phyloP scores from a whole-genome alignment of 2,888 invertebrate species.

The Osedax fenrisi region DNA sequence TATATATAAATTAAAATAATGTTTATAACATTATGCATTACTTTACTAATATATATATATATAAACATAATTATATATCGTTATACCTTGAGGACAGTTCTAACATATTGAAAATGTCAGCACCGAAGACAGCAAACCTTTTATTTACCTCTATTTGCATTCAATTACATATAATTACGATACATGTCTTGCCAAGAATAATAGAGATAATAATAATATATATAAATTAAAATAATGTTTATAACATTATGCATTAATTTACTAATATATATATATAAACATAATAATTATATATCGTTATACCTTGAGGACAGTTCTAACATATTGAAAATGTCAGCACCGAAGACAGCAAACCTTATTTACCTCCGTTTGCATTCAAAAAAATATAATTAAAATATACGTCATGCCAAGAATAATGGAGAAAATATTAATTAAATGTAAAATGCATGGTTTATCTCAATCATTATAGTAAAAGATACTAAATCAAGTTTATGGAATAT shows the following conservation, averaged over 20 bases:
- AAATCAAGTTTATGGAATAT: slow-evolving; percentile 41
- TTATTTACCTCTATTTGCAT: too few species aligned
- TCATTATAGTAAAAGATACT: slow-evolving; percentile 37
- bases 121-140: too few species aligned
- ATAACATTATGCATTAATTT: too few species aligned
- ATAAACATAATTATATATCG: too few species aligned
- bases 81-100: too few species aligned
- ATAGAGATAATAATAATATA: not conserved
- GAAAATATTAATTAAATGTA: slow-evolving; percentile 31
- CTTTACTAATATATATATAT: not conserved
- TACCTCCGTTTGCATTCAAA: not conserved
- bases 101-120: too few species aligned
- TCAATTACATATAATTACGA: too few species aligned
- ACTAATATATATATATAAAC: not conserved
- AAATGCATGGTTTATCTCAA: slow-evolving; percentile 41
- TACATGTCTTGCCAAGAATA: too few species aligned
- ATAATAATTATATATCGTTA: not conserved
- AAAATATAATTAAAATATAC: not conserved
- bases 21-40: too few species aligned
- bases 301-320: not conserved
- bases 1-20: not conserved
- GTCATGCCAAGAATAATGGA: not conserved
- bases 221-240: not conserved
- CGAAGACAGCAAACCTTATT: not conserved
- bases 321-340: not conserved